A percentile compares a stretch with the other conserved stretches of the same genome.
These are phyloP conservation scores for Teleogryllus occipitalis DNA, from an alignment of 1,140 invertebrate species.

Conservation along the genomic window DNA sequence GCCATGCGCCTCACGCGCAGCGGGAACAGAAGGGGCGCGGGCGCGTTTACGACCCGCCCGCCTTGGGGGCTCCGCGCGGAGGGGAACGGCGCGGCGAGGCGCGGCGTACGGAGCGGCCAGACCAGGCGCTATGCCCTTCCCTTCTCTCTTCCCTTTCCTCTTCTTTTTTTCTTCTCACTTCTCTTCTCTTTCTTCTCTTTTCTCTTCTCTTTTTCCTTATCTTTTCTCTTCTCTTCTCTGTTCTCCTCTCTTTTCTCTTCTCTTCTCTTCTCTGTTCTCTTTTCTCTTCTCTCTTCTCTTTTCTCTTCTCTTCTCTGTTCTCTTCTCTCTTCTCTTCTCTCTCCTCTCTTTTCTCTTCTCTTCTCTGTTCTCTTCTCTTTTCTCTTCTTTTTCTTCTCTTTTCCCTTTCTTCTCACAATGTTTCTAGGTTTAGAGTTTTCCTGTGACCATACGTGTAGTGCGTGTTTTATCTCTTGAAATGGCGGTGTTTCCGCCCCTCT, in stretches of 20 bases:
- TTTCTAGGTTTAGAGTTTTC: no score
- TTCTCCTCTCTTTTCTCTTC: not conserved
- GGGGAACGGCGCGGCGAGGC: no score
- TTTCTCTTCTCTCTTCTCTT: not conserved
- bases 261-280: not conserved
- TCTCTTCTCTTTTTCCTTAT: not conserved
- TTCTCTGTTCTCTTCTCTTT: not conserved
- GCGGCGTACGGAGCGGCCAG: no score
- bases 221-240: not conserved
- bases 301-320: not conserved
- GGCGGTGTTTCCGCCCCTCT: no score
- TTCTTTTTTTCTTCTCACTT: not conserved
- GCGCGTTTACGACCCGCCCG: no score
- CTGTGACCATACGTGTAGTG: no score
- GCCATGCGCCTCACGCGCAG: no score
- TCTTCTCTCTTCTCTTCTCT: not conserved
- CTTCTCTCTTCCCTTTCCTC: not conserved
- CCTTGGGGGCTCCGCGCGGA: no score
- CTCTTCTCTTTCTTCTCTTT: not conserved
- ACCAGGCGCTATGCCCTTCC: not conserved
- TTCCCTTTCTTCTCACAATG: not conserved
- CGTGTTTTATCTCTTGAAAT: no score
- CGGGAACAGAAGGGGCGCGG: no score
- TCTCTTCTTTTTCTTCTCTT: not conserved
- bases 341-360: not conserved